Evolutionary conservation across 1,140 invertebrate species (phyloP), one percentile per base, ranked within the genome.

Genomic region (Eumaeus atala): DNA sequence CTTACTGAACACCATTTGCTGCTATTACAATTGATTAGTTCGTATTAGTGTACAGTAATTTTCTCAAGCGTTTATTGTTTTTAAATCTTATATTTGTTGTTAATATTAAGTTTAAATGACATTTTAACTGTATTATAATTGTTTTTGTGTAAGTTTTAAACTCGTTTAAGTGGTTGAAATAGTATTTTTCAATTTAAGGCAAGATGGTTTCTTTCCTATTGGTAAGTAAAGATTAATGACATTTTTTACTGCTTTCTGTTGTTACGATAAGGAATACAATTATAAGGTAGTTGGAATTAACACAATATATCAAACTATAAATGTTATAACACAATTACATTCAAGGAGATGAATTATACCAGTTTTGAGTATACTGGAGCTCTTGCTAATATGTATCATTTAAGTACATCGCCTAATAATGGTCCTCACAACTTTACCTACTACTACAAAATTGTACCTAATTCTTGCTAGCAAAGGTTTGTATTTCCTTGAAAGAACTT

Each of bases 21-120:
- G 48, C 38, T 64, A 50, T 55, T 54, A 54, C 61, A 74, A 79
- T 77, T 77, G 74, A 77, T 80, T 72, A 64, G 51, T 59, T 57
- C 51, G 57, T 55, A 62, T 53, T 54, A 28, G 54, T 56, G 60
- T 44, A 44, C 40, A 60, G 58, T 63, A 65, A 59, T 74, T 69
- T 74, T 74, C 71, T 64, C 61, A 57, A 56, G 49, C 28, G 55
- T 71, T 61, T 71, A 64, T 71, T 72, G 71, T 75, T 75, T 73
- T 64, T 56, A 62, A 72, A 61, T 68, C 61, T 48, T 21, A 51
- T 62, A 60, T 66, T 61, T 53, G 54, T 67, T 75, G 67, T 71
- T 75, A 51, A 63, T 65, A 58, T 69, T 71, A 70, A 70, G 62
- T 77, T 77, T 73, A 61, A 63, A 59, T 68, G 61, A 62, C 67